A percentile compares a stretch with the other conserved stretches of the same genome.
phyloP scores from a whole-genome alignment of 2,797 vertebrate species.

The Psittacula echo region DNA sequence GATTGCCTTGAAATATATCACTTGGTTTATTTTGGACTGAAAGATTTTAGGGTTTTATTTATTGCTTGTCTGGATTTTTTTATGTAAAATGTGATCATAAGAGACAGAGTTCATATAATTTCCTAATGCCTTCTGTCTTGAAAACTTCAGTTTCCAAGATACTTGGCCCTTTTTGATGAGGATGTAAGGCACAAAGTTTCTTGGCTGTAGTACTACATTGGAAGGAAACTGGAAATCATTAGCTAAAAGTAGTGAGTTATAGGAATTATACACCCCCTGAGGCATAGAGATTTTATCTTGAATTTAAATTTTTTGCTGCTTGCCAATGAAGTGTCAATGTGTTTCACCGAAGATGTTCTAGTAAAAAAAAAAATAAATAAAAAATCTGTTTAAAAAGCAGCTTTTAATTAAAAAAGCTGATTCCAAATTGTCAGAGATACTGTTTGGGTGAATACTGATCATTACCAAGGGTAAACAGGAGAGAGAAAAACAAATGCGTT shows the following conservation, averaged over 20 bases:
- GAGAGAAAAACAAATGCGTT: not conserved
- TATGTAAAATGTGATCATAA: not conserved
- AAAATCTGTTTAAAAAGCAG: not conserved
- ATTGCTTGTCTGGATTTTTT: not conserved
- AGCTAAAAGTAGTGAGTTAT: not conserved
- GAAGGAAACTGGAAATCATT: not conserved
- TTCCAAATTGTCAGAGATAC: not conserved
- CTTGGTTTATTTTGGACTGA: not conserved
- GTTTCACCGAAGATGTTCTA: not conserved
- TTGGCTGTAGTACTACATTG: not conserved
- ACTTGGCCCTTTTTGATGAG: not conserved
- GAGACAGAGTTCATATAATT: not conserved
- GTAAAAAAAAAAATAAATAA: not conserved
- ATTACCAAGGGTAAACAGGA: not conserved
- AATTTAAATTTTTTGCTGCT: not conserved
- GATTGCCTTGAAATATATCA: not conserved
- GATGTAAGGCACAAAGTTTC: not conserved
- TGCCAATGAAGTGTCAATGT: not conserved
- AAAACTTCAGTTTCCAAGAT: not conserved
- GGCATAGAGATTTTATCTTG: not conserved
- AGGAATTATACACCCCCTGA: not conserved
- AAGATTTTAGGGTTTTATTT: not conserved
- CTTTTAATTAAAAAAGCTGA: not conserved
- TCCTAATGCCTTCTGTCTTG: not conserved
- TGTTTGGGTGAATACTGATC: not conserved